These are phyloP conservation scores for Phthorimaea operculella DNA, from an alignment of 1,140 invertebrate species.

Conservation along the genomic window DNA sequence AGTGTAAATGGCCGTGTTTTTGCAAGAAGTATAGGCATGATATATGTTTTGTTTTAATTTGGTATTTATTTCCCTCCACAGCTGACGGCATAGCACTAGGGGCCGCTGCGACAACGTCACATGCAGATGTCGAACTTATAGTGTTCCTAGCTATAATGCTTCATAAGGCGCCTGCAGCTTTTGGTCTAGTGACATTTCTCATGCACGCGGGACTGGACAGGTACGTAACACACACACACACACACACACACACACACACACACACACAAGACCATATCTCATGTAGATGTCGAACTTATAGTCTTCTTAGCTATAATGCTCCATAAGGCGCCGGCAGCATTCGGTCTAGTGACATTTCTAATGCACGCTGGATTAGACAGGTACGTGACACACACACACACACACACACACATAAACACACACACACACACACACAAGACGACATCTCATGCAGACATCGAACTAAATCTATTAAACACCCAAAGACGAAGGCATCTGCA, in stretches of 20 bases:
- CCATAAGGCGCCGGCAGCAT: conserved; percentile 98
- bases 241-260: too few relatives aligned
- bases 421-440: too few relatives aligned
- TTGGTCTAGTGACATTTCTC: conserved; percentile 97
- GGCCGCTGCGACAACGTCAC: conserved; percentile 93
- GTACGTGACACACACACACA: conserved; percentile 26
- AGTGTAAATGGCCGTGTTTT: too few relatives aligned
- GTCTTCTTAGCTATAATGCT: conserved; percentile 99
- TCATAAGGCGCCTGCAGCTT: conserved; percentile 98
- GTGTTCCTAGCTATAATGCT: conserved; percentile 99
- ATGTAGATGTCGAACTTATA: conserved; percentile 96
- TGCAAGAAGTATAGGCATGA: background rate
- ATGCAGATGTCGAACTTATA: conserved; percentile 96
- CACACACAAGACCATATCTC: conserved; percentile 62
- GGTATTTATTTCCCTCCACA: conserved; percentile 35
- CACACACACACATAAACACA: too few relatives aligned
- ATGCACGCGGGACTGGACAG: conserved; percentile 94
- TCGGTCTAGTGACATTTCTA: conserved; percentile 97
- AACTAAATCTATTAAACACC: too few relatives aligned
- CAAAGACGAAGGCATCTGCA: too few relatives aligned
- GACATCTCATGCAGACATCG: conserved; percentile 89
- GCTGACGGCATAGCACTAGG: conserved; percentile 98
- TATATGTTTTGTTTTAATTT: background rate
- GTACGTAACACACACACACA: conserved; percentile 22
- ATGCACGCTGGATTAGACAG: conserved; percentile 94